Evolutionary conservation across 2,113 vertebrate genomes (phyloP).

Genomic region (Tyto alba): DNA sequence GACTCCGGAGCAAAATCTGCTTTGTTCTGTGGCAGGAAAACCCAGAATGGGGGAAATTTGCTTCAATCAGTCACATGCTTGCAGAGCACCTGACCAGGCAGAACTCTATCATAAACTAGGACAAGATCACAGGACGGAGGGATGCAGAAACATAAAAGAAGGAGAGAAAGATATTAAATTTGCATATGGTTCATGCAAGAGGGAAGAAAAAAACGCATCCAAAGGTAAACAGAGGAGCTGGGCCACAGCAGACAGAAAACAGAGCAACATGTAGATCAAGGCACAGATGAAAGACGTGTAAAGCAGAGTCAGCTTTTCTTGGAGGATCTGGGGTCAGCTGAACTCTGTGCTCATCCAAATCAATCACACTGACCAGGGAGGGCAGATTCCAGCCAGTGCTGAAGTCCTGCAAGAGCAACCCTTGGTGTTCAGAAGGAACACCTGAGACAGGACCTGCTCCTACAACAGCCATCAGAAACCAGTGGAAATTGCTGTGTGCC

Average conservation of each 20-base stretch:
- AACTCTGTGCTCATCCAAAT: background rate
- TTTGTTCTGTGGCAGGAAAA: background rate
- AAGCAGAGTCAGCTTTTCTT: background rate
- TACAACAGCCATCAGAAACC: background rate
- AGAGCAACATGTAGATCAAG: fast-evolving
- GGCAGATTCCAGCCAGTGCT: background rate
- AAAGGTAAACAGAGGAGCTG: background rate
- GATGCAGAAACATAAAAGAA: background rate
- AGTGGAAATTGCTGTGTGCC: background rate
- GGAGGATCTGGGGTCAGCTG: background rate
- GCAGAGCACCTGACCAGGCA: background rate
- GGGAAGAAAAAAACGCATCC: background rate
- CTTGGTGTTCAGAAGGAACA: background rate
- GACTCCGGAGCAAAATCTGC: background rate
- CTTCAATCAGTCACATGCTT: background rate
- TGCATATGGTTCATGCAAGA: fast-evolving
- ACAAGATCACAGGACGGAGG: background rate
- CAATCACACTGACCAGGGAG: background rate
- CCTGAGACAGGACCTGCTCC: background rate
- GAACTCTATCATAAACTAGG: background rate
- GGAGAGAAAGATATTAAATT: background rate
- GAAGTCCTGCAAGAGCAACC: background rate
- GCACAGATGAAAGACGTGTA: background rate
- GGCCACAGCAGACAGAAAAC: background rate
- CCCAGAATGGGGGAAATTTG: background rate